Evolutionary conservation across 2,888 invertebrate species (phyloP), one percentile per base, ranked within the genome.

Genomic region (Watsonalla binaria): DNA sequence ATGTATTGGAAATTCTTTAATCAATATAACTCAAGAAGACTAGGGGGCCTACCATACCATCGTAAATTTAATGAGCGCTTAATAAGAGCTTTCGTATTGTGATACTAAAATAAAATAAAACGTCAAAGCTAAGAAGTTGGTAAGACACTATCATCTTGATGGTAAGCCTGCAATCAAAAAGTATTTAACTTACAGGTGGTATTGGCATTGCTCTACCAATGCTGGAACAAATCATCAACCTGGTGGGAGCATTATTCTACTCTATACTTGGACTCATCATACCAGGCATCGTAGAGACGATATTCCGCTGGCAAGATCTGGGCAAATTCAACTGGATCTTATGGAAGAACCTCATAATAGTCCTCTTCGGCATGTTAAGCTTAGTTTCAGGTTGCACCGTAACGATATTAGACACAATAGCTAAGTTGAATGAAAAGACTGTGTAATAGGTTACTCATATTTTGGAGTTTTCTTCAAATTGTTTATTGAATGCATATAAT

Each of bases 231-330:
- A 88, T 91, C 51, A 91, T 91, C 54, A 88, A 88, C 60, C 68
- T 91, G 2, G 91, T 91, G 0, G 91, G 91, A 0, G 85, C 91
- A 2, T 70, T 94, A 7, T 94, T 94, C 68, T 94, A 94, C 70
- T 94, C 95, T 0, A 92, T 93, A 13, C 88, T 94, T 47, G 97
- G 98, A 1, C 92, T 96, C 45, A 92, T 94, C 56, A 93, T 95
- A 46, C 96, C 96, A n/a, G 94, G 95, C 0, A 80, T 95, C 4
- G 87, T 96, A 0, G 95, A 96, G 66, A 94, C 94, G 0, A 92
- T 96, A 0, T 92, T 93, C 55, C 87, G 92, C 48, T 95, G 94
- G 93, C 93, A 94, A 33, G 88, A 93, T 58, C 92, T 95, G 6
- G 96, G 96, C 5, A 82, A 69, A 57, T 92, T 81, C 60, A 92